Evolutionary conservation across 2,888 invertebrate genomes (phyloP).

Genomic region (Anticlea derivata): DNA sequence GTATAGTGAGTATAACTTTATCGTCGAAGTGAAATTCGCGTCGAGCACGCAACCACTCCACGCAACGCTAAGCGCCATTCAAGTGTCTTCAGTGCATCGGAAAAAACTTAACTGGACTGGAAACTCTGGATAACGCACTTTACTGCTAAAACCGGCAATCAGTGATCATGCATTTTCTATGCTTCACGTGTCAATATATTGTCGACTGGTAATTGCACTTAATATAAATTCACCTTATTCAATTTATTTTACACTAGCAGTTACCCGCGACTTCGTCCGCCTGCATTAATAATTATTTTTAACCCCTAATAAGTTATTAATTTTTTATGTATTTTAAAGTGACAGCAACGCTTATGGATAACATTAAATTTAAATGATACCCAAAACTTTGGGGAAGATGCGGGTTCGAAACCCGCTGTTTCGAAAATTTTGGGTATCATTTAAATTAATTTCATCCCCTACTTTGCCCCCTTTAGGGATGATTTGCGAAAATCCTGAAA

Average conservation of each 20-base stretch:
- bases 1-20: slow-evolving; percentile 20
- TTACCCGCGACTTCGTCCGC: no score
- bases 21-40: slow-evolving; percentile 64
- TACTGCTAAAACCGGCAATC: slow-evolving; percentile 22
- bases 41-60: slow-evolving; percentile 65
- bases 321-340: no score
- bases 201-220: background rate
- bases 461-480: no score
- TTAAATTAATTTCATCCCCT: no score
- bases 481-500: no score
- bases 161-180: slow-evolving; percentile 31
- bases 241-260: background rate
- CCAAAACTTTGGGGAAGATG: no score
- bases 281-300: no score
- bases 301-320: no score
- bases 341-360: no score
- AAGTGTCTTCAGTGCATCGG: slow-evolving; percentile 61
- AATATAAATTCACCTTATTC: background rate
- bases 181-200: slow-evolving; percentile 17
- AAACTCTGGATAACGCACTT: slow-evolving; percentile 68
- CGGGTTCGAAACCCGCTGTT: no score
- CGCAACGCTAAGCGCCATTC: slow-evolving; percentile 63
- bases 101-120: slow-evolving; percentile 62
- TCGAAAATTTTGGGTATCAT: no score
- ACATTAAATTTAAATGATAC: no score